Evolutionary conservation across 1,140 invertebrate genomes (phyloP).

Genomic region (Anagrus nilaparvatae): DNA sequence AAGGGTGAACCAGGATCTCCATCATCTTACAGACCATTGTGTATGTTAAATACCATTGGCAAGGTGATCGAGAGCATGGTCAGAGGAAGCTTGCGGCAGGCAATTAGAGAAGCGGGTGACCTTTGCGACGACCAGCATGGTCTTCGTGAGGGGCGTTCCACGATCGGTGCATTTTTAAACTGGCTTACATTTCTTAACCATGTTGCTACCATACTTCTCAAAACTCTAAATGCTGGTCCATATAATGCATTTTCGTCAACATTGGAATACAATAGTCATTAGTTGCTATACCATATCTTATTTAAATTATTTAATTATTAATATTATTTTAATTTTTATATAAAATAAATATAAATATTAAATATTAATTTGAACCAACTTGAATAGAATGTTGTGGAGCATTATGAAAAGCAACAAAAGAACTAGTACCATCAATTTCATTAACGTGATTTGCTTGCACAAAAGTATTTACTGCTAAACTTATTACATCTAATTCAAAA

Average conservation of each 20-base stretch:
- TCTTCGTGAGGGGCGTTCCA: no score
- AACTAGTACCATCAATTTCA: constrained; percentile 69
- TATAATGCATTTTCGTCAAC: constrained; percentile 90
- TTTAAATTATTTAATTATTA: neutral
- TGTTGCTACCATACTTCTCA: constrained; percentile 68
- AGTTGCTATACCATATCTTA: constrained; percentile 47
- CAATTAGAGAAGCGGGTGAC: no score
- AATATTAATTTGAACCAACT: constrained; percentile 27
- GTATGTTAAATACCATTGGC: no score
- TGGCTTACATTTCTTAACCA: constrained; percentile 86
- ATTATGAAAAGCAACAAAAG: constrained; percentile 41
- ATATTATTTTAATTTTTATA: constrained; percentile 6
- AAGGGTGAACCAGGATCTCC: no score
- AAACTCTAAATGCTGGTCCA: constrained; percentile 71
- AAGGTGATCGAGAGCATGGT: no score
- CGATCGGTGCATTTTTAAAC: constrained; percentile 75
- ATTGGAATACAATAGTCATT: constrained; percentile 43
- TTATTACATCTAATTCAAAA: constrained; percentile 83
- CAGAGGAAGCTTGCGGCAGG: no score
- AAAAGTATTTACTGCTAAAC: constrained; percentile 84
- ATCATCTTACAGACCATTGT: no score
- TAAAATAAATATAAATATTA: neutral
- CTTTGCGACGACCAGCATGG: no score
- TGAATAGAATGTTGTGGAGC: constrained; percentile 32
- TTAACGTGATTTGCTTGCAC: constrained; percentile 78